Evolutionary conservation across 2,797 vertebrate species (phyloP), one percentile per base, ranked within the genome.

Genomic region (Oryzias sinensis): DNA sequence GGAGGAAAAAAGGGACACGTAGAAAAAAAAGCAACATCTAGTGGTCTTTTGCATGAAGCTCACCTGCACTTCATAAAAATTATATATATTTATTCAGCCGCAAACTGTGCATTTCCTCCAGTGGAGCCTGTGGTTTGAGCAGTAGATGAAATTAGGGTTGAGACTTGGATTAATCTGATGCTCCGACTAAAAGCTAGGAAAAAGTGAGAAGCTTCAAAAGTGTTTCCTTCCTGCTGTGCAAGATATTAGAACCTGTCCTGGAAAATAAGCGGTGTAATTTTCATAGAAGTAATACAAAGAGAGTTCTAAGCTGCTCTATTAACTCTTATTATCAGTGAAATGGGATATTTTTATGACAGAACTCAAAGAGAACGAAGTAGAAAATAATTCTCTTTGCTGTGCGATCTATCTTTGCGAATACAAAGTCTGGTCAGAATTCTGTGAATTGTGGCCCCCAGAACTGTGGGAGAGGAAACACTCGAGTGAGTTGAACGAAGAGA

Each of bases 321-420:
- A 74, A 61, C 40, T 20, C 45, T 25, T 48, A 53, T 82, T n/a
- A n/a, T 67, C 45, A 6, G 62, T 29, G 82, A 86, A 61, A 82
- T 63, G 27, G 71, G 78, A 86, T 85, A 66, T 77, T 73, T 62
- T 74, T 85, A 86, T 82, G 82, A 87, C 74, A 73, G 72, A 76
- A 66, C 59, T 78, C 54, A 49, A 46, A n/a, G n/a, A n/a, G n/a
- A n/a, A n/a, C n/a, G n/a, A 78, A 82, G 85, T 75, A 72, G 73
- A 72, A 86, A 84, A 81, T 66, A 68, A 82, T 82, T 78, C 66
- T 61, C 80, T 61, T 72, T 54, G 57, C 11, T 14, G 53, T 59
- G 63, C 25, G 29, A 70, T 78, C 43, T 65, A 70, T 78, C 43
- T 65, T 52, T n/a, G 49, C 56, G 49, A 78, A 78, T 64, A 63